Conservation (phyloP, 2,113 vertebrate species). For the Pterocles orientalis region DNA sequence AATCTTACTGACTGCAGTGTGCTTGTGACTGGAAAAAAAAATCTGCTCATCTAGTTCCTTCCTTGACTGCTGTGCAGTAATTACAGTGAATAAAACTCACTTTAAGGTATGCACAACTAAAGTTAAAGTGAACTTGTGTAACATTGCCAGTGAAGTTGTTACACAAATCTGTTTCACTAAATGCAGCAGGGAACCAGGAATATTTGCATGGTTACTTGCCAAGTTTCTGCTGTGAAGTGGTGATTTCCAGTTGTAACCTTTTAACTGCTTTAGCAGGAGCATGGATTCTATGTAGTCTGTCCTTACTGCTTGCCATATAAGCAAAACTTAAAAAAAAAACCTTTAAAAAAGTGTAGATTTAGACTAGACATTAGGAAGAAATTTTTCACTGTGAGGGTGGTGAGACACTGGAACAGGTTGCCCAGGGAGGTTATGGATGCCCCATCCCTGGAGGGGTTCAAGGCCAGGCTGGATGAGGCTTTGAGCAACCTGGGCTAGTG, state of each 20-base stretch:
- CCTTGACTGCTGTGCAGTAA: not conserved
- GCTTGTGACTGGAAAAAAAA: not conserved
- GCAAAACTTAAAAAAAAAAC: not conserved
- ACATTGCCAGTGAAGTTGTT: not conserved
- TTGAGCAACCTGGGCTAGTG: too few relatives aligned
- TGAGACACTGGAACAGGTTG: too few relatives aligned
- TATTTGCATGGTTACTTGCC: not conserved
- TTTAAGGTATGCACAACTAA: not conserved
- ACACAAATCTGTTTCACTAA: not conserved
- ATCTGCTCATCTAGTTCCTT: not conserved
- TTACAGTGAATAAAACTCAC: not conserved
- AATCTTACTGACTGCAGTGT: not conserved
- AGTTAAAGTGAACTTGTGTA: not conserved
- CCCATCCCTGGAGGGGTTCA: too few relatives aligned
- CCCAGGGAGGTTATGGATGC: too few relatives aligned
- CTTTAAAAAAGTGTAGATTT: not conserved
- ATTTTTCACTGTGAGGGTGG: too few relatives aligned
- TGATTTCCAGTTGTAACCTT: not conserved
- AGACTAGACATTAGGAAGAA: too few relatives aligned
- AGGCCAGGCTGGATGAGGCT: too few relatives aligned
- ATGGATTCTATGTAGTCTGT: not conserved
- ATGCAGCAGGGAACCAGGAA: not conserved
- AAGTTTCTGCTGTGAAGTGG: not conserved
- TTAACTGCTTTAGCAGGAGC: not conserved
- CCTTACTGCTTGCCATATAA: not conserved